Evolutionary conservation across 2,113 vertebrate genomes (phyloP).

Genomic region (Cyprinodon tularosa): DNA sequence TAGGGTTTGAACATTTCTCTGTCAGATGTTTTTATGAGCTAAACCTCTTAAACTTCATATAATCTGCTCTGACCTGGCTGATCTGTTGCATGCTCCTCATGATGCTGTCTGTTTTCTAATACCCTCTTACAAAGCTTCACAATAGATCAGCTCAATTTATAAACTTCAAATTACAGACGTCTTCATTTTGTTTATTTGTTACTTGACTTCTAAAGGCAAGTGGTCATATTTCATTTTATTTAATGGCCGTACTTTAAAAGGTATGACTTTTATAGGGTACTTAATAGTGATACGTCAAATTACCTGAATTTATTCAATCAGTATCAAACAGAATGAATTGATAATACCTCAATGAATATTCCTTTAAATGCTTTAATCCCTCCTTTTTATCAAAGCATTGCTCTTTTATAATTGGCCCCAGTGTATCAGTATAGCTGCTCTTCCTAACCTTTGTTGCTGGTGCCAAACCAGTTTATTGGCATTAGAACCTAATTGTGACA

Average conservation of each 20-base stretch:
- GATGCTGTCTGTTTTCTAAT: too few species aligned
- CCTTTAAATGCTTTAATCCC: background rate
- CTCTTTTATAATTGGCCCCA: constrained; percentile 5
- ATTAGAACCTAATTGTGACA: constrained; percentile 15
- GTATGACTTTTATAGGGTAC: background rate
- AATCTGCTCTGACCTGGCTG: too few species aligned
- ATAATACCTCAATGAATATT: background rate
- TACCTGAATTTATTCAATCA: background rate
- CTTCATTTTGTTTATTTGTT: too few species aligned
- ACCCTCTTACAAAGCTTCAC: too few species aligned
- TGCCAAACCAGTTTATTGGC: background rate
- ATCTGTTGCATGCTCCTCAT: too few species aligned
- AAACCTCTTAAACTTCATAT: too few species aligned
- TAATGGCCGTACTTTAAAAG: background rate
- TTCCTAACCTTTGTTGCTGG: background rate
- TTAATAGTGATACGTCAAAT: background rate
- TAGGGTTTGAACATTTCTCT: too few species aligned
- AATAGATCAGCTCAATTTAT: too few species aligned
- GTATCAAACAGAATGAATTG: background rate
- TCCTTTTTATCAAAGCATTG: background rate
- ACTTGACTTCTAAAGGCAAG: too few species aligned
- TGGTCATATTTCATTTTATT: background rate
- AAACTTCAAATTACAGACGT: too few species aligned
- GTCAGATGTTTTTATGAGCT: too few species aligned
- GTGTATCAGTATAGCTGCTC: background rate